Conservation (phyloP, 1,140 invertebrate species). For the Dreissena polymorpha region DNA sequence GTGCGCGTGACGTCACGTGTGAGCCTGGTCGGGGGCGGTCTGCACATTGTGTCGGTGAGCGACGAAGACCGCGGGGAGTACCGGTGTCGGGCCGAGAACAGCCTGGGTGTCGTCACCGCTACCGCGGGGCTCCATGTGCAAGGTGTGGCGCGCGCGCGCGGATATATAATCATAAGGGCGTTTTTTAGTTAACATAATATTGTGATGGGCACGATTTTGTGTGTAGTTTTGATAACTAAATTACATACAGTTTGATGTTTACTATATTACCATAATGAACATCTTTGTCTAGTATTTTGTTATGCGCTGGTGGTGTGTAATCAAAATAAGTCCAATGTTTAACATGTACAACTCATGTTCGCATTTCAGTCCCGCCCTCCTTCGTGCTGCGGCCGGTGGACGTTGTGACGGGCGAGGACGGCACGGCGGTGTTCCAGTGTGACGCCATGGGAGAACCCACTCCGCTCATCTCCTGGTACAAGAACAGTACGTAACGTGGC, state of each 20-base stretch:
- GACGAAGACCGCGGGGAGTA: constrained; percentile 86
- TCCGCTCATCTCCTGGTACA: constrained; percentile 90
- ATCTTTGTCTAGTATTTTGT: too few species aligned
- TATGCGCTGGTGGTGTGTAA: too few species aligned
- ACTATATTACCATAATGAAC: background rate
- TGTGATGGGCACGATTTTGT: too few species aligned
- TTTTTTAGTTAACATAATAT: too few species aligned
- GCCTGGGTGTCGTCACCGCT: constrained; percentile 84
- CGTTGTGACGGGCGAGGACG: constrained; percentile 49
- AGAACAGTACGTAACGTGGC: constrained; percentile 83
- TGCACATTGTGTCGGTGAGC: constrained; percentile 84
- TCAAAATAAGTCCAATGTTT: too few species aligned
- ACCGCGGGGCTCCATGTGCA: constrained; percentile 85
- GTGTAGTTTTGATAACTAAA: background rate
- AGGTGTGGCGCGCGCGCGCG: constrained; percentile 81
- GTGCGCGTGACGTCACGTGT: constrained; percentile 54
- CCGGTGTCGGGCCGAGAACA: constrained; percentile 87
- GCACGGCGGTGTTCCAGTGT: constrained; percentile 82
- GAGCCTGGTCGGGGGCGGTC: constrained; percentile 80
- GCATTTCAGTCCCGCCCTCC: constrained; percentile 57
- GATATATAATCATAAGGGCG: background rate
- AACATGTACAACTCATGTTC: too few species aligned
- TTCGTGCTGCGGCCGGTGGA: constrained; percentile 61
- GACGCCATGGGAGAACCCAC: constrained; percentile 87
- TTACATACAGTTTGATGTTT: background rate